Evolutionary conservation across 2,888 invertebrate species (phyloP).

Genomic region (Ichneumoninae sp.): DNA sequence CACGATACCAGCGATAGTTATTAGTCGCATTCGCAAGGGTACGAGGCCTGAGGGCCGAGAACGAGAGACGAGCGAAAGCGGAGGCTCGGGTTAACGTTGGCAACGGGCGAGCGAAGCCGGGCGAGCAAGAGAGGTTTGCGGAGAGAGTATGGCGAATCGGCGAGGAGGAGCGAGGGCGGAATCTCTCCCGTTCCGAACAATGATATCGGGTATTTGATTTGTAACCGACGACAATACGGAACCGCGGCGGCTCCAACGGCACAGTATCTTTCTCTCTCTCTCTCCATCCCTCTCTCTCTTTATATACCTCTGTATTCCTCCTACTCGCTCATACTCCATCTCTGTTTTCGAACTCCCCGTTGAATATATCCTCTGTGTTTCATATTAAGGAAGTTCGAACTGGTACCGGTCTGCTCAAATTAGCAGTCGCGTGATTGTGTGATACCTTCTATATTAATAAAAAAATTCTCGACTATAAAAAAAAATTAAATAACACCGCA

Average conservation of each 20-base stretch:
- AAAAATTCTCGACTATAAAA: background rate
- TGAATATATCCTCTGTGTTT: slow-evolving; percentile 12
- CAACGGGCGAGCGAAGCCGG: slow-evolving; percentile 43
- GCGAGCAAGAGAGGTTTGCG: slow-evolving; percentile 55
- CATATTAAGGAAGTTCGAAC: slow-evolving; percentile 27
- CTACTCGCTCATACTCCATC: slow-evolving; percentile 42
- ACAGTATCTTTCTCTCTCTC: slow-evolving; percentile 51
- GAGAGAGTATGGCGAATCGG: slow-evolving; percentile 46
- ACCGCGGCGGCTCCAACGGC: slow-evolving; percentile 75
- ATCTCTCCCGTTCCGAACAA: slow-evolving; percentile 79
- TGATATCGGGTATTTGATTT: slow-evolving; percentile 84
- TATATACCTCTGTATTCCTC: slow-evolving; percentile 20
- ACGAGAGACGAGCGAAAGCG: slow-evolving; percentile 45
- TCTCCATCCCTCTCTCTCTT: slow-evolving; percentile 17
- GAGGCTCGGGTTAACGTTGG: slow-evolving; percentile 60
- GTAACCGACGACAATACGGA: slow-evolving; percentile 84
- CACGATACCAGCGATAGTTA: slow-evolving; percentile 73
- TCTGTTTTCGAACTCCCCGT: slow-evolving; percentile 9
- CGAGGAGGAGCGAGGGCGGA: slow-evolving; percentile 57
- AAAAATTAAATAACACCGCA: background rate
- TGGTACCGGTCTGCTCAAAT: slow-evolving; percentile 15
- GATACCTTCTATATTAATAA: background rate
- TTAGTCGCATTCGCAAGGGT: slow-evolving; percentile 76
- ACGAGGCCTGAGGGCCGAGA: slow-evolving; percentile 63
- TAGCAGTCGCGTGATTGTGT: slow-evolving; percentile 5